Conservation (phyloP, 2,888 invertebrate genomes). For the Sialis lutaria region DNA sequence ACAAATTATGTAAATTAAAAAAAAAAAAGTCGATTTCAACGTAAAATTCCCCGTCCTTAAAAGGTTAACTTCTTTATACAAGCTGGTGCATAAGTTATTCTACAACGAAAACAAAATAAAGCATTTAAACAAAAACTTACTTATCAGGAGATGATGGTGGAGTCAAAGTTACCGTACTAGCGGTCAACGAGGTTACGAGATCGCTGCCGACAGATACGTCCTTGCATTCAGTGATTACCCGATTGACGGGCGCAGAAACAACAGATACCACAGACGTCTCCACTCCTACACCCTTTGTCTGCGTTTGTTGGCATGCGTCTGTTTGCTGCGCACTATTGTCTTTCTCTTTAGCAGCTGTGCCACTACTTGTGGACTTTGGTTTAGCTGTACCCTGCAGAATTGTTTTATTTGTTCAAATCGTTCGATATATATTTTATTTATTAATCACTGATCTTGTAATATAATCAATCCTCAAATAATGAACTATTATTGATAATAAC, state of each 20-base stretch:
- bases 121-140: constrained; percentile 21
- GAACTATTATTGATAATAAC: no score
- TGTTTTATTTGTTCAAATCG: no score
- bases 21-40: no score
- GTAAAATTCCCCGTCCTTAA: no score
- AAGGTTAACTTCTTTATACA: no score
- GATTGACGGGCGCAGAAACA: constrained; percentile 4
- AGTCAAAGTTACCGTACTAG: constrained; percentile 31
- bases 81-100: not conserved
- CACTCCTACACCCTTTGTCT: not conserved
- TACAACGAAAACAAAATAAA: not conserved
- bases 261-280: constrained; percentile 1
- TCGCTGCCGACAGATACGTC: constrained; percentile 20
- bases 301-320: constrained; percentile 21
- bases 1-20: no score
- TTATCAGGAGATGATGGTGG: constrained; percentile 45
- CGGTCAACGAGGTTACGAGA: constrained; percentile 17
- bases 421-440: no score
- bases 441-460: no score
- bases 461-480: no score
- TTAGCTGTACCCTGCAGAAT: constrained; percentile 37
- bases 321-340: constrained; percentile 33
- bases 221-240: constrained; percentile 15
- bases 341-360: constrained; percentile 2
- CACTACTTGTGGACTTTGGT: constrained; percentile 27